These are phyloP conservation scores for Papilio helenus DNA, from an alignment of 1,140 invertebrate species.

Conservation along the genomic window DNA sequence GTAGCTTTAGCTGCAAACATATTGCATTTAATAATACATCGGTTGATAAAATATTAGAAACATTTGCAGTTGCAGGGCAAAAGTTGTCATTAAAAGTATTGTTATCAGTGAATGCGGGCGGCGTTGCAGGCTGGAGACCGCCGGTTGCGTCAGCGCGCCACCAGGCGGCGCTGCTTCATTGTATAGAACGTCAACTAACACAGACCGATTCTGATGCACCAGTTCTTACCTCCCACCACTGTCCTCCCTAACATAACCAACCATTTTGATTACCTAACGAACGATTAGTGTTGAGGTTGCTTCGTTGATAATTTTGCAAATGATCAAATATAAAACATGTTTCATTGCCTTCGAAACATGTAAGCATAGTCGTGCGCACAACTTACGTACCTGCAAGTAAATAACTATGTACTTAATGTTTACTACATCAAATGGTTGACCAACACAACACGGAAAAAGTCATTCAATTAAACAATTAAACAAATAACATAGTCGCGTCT, in stretches of 20 bases:
- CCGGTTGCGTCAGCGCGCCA: not conserved
- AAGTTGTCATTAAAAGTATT: conserved; percentile 4
- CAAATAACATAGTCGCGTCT: not conserved
- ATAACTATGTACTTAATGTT: not conserved
- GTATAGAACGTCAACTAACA: not conserved
- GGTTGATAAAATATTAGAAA: not conserved
- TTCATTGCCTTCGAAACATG: not conserved
- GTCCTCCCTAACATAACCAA: too few relatives aligned
- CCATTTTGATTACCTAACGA: too few relatives aligned
- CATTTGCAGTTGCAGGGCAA: not conserved
- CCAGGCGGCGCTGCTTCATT: not conserved
- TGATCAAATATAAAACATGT: not conserved
- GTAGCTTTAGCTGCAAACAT: too few relatives aligned
- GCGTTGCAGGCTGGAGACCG: not conserved
- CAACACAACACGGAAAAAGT: conserved; percentile 2
- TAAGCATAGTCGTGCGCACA: not conserved
- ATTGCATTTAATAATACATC: not conserved
- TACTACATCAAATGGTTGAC: not conserved
- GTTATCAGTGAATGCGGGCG: not conserved
- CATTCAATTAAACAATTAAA: conserved; percentile 21
- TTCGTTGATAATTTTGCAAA: not conserved
- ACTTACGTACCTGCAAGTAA: not conserved
- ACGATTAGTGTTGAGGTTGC: too few relatives aligned
- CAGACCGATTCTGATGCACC: too few relatives aligned
- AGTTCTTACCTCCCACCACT: too few relatives aligned